Evolutionary conservation across 2,888 invertebrate genomes (phyloP), one percentile per base, ranked within the genome.

Genomic region (Ochlodes sylvanus): DNA sequence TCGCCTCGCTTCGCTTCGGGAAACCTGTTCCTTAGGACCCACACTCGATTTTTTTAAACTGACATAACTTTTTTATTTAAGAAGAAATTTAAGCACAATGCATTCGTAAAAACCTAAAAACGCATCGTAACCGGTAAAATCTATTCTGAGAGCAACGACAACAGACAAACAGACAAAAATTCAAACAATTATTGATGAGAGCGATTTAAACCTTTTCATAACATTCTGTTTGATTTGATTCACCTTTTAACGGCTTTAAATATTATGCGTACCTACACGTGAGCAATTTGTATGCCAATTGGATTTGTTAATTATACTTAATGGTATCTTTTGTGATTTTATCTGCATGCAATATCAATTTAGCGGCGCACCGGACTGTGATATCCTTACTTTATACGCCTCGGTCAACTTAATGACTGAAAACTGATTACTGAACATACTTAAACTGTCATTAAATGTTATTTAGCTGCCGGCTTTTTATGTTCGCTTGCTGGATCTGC

Each of bases 401-500:
- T 47, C 44, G 9, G 7, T 47, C 44, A 47, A 17, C 12, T 15
- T 47, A 47, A 47, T 47, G 17, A 47, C 44, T 47, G 9, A 15
- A 47, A 47, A 47, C 44, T 15, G 9, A 15, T 17, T 17, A 47
- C 44, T 15, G 38, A 47, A 47, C 17, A 47, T 47, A n/a, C n/a
- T n/a, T n/a, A n/a, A 4, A 47, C 17, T 47, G 44, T 7, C 4
- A 47, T 47, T 15, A 47, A 15, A 7, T 47, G 44, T 47, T 47
- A 47, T 47, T 47, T 47, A 47, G 7, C 44, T 47, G 44, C 44
- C 44, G 44, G 17, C 17, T 47, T 38, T 7, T 47, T 47, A 44
- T 47, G 10, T 7, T 47, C 10, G 5, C 2, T 7, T 15, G 17
- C n/a, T 42, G 42, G 15, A 0, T 38, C 10, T 38, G 10, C 10